Evolutionary conservation across 2,888 invertebrate species (phyloP).

Genomic region (Leucozona laternaria): DNA sequence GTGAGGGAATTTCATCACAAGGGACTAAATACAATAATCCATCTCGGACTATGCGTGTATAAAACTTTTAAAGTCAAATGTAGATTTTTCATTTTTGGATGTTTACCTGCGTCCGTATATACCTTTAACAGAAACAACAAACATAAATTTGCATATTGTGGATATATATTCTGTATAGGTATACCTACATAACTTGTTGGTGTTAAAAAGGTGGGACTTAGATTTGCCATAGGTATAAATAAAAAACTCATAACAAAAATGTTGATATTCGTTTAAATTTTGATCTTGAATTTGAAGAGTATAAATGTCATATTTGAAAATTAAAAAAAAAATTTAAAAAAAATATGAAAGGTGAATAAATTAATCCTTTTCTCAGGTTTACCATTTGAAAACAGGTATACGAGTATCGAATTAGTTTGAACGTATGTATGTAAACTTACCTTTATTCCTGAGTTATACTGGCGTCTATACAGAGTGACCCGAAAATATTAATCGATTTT

Average conservation of each 20-base stretch:
- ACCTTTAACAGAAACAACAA: not conserved
- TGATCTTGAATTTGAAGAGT: slow-evolving; percentile 11
- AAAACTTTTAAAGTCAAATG: not conserved
- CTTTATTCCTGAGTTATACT: not conserved
- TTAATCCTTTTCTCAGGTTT: slow-evolving; percentile 4
- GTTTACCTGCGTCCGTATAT: not conserved
- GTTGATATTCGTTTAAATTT: not conserved
- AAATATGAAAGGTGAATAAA: not conserved
- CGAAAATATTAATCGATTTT: no score
- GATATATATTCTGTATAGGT: no score
- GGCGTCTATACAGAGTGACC: not conserved
- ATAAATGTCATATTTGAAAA: slow-evolving; percentile 1
- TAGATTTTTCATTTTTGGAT: slow-evolving; percentile 1
- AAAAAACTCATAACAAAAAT: not conserved
- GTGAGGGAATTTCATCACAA: no score
- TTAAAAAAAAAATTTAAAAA: not conserved
- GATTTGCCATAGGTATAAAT: not conserved
- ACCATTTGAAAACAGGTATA: not conserved
- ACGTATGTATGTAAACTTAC: not conserved
- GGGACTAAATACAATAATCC: not conserved
- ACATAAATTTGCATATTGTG: not conserved
- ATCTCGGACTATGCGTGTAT: not conserved
- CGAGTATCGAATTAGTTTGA: not conserved
- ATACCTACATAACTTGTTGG: not conserved
- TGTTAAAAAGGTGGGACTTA: not conserved